Base-by-base conservation (phyloP, 1,140 invertebrate species). In the Oppia nitens region DNA sequence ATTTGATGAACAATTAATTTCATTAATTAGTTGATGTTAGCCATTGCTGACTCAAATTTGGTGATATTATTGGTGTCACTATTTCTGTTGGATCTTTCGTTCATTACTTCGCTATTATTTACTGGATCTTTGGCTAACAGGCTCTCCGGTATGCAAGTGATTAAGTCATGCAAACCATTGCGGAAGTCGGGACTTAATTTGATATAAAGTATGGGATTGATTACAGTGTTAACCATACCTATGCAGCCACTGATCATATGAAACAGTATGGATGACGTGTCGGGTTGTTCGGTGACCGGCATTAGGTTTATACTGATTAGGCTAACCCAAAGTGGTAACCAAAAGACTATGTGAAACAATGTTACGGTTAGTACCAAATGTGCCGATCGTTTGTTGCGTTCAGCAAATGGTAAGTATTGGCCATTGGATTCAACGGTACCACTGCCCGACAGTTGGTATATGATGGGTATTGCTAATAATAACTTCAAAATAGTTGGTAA, bases 171-270 rank as follows among this genome's bases (percentile, higher is more conserved):
- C 2, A 57, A 24, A 21, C 56, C 56, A 26, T 50, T 57, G 24
- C 56, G 45, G n/a, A 57, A 57, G 20, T 57, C 56, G 11, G 45
- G 45, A 17, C 45, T 48, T 24, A 57, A 25, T 52, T 49, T 57
- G n/a, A 57, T 48, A 25, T 57, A 57, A 11, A 57, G 47, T 45
- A 57, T 32, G n/a, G 56, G 56, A 29, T 49, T 50, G 3, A 57
- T 20, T 6, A 57, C 56, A 40, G 56, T 57, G 25, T 52, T 50
- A 9, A 27, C 50, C 47, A 57, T 57, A 3, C 56, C 56, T 21
- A 57, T 20, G 48, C 56, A 57, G 6, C 56, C 56, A 52, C 47
- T 50, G 25, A 57, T 57, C 56, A 57, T 57, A 45, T 57, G 56
- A n/a, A 57, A 57, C 20, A 57, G 47, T 1, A 57, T 57, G 17